A percentile compares a stretch with the other conserved stretches of the same genome.
Evolutionary conservation across 2,797 vertebrate genomes (phyloP).

Genomic region (Girardinus metallicus): DNA sequence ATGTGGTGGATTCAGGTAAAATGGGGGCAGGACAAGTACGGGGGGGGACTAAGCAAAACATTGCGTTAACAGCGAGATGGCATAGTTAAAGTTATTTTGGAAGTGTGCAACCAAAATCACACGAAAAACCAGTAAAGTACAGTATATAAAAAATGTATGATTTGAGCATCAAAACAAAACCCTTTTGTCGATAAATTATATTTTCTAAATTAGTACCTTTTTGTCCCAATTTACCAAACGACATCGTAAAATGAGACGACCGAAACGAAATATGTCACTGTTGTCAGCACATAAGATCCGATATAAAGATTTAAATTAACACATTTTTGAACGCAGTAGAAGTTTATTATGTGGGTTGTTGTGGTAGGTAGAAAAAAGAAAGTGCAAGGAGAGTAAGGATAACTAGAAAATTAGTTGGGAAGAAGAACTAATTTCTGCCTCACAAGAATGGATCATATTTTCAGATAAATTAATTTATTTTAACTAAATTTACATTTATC

Average conservation of each 20-base stretch:
- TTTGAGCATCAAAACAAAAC: background rate
- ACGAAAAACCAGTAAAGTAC: background rate
- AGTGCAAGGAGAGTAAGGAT: background rate
- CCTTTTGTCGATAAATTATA: background rate
- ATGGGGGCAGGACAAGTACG: background rate
- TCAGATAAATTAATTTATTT: background rate
- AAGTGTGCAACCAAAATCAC: background rate
- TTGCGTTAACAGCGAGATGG: background rate
- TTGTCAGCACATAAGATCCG: background rate
- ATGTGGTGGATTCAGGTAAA: background rate
- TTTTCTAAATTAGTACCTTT: background rate
- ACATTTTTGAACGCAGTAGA: background rate
- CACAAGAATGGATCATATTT: background rate
- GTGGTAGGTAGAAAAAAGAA: background rate
- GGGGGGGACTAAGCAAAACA: background rate
- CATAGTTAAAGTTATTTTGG: background rate
- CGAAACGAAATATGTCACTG: background rate
- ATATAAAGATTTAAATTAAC: background rate
- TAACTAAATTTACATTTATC: background rate
- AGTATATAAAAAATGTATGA: background rate
- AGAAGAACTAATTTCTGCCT: background rate
- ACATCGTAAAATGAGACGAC: background rate
- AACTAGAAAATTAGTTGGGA: background rate
- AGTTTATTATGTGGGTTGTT: background rate
- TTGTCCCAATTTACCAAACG: background rate